These are phyloP conservation scores for Microcebus ravelobensis DNA, from an alignment of 2,113 vertebrate species.

Conservation along the genomic window DNA sequence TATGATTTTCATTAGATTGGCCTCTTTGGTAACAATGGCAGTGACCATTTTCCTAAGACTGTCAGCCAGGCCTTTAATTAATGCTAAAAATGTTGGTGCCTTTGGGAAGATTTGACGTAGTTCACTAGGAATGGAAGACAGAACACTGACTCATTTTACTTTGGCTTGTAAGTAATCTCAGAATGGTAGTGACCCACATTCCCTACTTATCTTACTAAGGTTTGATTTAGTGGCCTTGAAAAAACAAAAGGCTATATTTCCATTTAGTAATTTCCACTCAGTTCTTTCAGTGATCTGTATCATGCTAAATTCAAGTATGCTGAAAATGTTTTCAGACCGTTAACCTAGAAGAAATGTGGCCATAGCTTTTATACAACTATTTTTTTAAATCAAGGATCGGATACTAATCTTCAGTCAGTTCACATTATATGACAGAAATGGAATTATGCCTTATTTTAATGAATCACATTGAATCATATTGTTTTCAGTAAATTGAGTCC, in stretches of 20 bases:
- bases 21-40: not conserved
- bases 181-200: not conserved
- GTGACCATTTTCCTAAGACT: not conserved
- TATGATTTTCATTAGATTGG: not conserved
- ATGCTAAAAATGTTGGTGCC: not conserved
- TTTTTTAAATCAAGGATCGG: not conserved
- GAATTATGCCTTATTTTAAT: not conserved
- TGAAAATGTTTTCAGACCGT: not conserved
- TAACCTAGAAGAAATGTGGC: not conserved
- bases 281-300: not conserved
- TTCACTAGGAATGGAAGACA: not conserved
- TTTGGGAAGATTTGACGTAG: not conserved
- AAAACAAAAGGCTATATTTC: not conserved
- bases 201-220: not conserved
- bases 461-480: not conserved
- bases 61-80: not conserved
- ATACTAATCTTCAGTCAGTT: not conserved
- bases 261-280: constrained; percentile 7
- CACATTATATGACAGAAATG: not conserved
- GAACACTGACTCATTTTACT: not conserved
- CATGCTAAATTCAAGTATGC: not conserved
- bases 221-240: constrained; percentile 1
- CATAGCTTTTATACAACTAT: not conserved
- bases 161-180: not conserved
- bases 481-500: not conserved